These are phyloP conservation scores for Equus quagga DNA, from an alignment of 2,113 vertebrate genomes.

Conservation along the genomic window DNA sequence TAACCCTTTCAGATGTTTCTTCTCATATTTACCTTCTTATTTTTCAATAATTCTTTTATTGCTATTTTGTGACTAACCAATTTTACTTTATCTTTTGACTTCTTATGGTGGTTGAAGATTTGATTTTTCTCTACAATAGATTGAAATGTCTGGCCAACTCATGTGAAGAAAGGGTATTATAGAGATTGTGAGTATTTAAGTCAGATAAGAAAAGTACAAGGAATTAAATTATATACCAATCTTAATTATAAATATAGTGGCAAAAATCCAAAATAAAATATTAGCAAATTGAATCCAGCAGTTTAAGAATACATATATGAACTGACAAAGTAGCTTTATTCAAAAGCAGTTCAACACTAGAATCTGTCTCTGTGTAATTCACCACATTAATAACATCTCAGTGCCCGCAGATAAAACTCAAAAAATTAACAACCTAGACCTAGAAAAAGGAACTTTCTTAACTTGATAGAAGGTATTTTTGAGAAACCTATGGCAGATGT, in stretches of 20 bases:
- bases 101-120: background rate
- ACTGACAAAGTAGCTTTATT: background rate
- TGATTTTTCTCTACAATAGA: background rate
- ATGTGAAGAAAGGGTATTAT: background rate
- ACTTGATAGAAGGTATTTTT: background rate
- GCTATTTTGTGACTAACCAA: background rate
- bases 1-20: background rate
- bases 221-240: background rate
- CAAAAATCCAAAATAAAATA: slow-evolving; percentile 6
- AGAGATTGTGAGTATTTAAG: background rate
- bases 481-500: background rate
- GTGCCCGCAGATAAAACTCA: background rate
- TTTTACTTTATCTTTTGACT: slow-evolving; percentile 39
- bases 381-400: background rate
- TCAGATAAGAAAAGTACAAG: background rate
- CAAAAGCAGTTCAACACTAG: background rate
- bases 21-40: background rate
- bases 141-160: background rate
- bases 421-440: background rate
- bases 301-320: background rate
- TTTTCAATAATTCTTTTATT: slow-evolving; percentile 9
- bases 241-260: background rate
- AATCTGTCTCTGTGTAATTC: background rate
- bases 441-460: background rate
- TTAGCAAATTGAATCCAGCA: background rate